Percentiles rank a stretch among this genome's conserved stretches.
phyloP scores from a whole-genome alignment of 2,888 invertebrate genomes.

The Amphipoea oculea region DNA sequence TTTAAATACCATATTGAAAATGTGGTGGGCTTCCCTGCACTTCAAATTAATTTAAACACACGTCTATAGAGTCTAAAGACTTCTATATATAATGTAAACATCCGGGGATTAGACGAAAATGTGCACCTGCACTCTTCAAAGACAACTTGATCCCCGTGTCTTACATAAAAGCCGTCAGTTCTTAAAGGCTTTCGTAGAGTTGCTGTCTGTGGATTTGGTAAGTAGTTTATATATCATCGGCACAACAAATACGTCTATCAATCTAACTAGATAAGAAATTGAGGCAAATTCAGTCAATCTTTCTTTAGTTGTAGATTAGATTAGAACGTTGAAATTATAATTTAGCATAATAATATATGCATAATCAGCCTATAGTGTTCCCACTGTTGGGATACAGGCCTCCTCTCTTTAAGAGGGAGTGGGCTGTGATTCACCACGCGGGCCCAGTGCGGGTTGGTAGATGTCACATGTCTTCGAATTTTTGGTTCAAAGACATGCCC shows the following conservation, averaged over 20 bases:
- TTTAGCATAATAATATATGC: background rate
- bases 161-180: conserved; percentile 29
- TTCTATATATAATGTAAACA: background rate
- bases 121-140: conserved; percentile 26
- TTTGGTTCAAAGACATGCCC: background rate
- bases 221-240: conserved; percentile 10
- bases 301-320: background rate
- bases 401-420: background rate
- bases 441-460: background rate
- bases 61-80: background rate
- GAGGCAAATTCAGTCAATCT: background rate
- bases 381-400: background rate
- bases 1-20: background rate
- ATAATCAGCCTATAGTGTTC: no score
- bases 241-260: background rate
- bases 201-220: conserved; percentile 21
- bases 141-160: conserved; percentile 23
- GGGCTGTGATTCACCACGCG: background rate
- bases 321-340: background rate
- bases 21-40: background rate
- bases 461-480: background rate
- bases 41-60: background rate
- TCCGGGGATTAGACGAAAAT: conserved; percentile 6
- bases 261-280: background rate
- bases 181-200: conserved; percentile 37